A percentile compares a stretch with the other conserved stretches of the same genome.
phyloP scores from a whole-genome alignment of 2,113 vertebrate species.

The Silurus asotus region DNA sequence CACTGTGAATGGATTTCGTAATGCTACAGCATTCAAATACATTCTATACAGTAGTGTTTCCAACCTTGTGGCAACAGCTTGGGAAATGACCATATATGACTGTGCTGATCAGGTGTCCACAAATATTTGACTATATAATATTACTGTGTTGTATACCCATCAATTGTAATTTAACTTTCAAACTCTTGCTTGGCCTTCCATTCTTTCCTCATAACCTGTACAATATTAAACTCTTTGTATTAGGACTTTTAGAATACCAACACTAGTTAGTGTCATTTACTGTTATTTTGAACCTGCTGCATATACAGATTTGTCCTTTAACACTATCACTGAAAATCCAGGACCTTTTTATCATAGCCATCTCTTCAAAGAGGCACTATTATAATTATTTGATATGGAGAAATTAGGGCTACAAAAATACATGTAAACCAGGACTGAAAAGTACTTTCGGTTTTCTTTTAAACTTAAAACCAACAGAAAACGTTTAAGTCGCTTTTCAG shows the following conservation, averaged over 20 bases:
- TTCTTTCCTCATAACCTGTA: constrained; percentile 3
- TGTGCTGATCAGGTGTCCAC: neutral
- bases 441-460: neutral
- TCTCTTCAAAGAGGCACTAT: neutral
- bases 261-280: constrained; percentile 13
- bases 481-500: neutral
- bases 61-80: neutral
- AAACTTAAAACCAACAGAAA: constrained; percentile 7
- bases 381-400: constrained; percentile 10
- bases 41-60: neutral
- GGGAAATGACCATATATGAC: neutral
- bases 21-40: neutral
- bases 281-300: neutral
- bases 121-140: neutral
- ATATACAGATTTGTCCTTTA: neutral
- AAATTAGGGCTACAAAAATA: neutral
- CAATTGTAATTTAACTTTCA: neutral
- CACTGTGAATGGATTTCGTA: neutral
- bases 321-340: constrained; percentile 16
- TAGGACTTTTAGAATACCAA: constrained; percentile 1
- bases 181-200: neutral
- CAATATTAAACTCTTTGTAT: constrained; percentile 24
- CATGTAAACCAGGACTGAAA: constrained; percentile 30
- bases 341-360: constrained; percentile 17
- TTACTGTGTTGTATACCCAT: neutral